Evolutionary conservation across 2,797 vertebrate species (phyloP).

Genomic region (Alosa sapidissima): DNA sequence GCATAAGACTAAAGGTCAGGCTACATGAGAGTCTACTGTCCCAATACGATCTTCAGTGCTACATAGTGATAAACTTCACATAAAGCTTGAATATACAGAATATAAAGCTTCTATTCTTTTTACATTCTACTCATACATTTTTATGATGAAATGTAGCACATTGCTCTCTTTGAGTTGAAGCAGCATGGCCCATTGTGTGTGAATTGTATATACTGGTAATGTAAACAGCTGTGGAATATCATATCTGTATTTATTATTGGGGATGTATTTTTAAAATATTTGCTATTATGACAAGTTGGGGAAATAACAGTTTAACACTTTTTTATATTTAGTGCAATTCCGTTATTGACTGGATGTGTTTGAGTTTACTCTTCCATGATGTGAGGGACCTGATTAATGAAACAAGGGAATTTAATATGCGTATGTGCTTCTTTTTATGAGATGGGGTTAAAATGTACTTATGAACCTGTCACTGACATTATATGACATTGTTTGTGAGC

Average conservation of each 20-base stretch:
- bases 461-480: slow-evolving; percentile 24
- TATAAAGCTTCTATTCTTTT: slow-evolving; percentile 15
- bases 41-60: neutral
- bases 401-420: slow-evolving; percentile 31
- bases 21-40: neutral
- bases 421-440: slow-evolving; percentile 43
- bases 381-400: slow-evolving; percentile 39
- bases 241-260: slow-evolving; percentile 55
- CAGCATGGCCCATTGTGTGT: slow-evolving; percentile 55
- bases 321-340: slow-evolving; percentile 52
- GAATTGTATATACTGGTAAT: slow-evolving; percentile 57
- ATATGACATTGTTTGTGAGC: slow-evolving; percentile 15
- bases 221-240: slow-evolving; percentile 57
- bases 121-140: slow-evolving; percentile 38
- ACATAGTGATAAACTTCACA: neutral
- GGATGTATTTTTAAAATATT: slow-evolving; percentile 57
- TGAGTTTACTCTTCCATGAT: slow-evolving; percentile 39
- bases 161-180: slow-evolving; percentile 42
- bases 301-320: slow-evolving; percentile 50
- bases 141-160: slow-evolving; percentile 42
- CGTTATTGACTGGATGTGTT: slow-evolving; percentile 43
- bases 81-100: neutral
- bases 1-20: neutral
- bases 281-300: slow-evolving; percentile 53
- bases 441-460: slow-evolving; percentile 39